Percentiles rank a stretch among this genome's conserved stretches.
Conservation (phyloP, 2,797 vertebrate genomes). For the Girardinus metallicus region DNA sequence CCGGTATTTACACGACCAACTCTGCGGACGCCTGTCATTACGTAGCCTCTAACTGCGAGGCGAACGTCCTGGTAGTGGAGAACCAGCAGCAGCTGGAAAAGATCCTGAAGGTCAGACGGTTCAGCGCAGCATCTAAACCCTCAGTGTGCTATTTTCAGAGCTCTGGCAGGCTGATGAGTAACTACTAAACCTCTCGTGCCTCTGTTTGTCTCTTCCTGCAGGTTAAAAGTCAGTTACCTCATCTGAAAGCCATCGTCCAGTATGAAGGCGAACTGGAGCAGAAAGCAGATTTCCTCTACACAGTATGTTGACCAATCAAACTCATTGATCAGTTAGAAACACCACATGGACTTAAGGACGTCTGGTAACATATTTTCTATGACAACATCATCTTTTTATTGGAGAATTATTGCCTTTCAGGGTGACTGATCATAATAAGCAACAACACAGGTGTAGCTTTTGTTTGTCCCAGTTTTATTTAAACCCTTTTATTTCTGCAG, state of each 20-base stretch:
- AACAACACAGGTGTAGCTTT: background rate
- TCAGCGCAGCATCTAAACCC: background rate
- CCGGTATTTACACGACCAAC: constrained; percentile 86
- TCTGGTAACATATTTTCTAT: background rate
- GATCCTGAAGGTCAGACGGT: constrained; percentile 80
- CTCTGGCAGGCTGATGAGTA: background rate
- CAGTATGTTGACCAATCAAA: constrained; percentile 65
- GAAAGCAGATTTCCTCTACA: constrained; percentile 72
- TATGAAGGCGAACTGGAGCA: constrained; percentile 81
- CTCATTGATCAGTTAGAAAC: constrained; percentile 4
- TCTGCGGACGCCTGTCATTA: constrained; percentile 81
- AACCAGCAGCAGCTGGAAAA: constrained; percentile 83
- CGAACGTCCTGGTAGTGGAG: constrained; percentile 84
- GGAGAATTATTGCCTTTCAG: background rate
- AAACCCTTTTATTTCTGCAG: constrained; percentile 52
- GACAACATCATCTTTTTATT: background rate
- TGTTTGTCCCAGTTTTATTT: background rate
- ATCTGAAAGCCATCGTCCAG: constrained; percentile 85
- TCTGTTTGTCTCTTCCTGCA: constrained; percentile 41
- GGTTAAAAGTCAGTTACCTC: constrained; percentile 82
- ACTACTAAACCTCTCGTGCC: background rate
- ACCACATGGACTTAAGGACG: background rate
- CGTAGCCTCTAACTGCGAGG: constrained; percentile 78
- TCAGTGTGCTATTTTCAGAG: background rate
- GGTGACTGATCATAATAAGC: background rate